These are phyloP conservation scores for Mycetomoellerius zeteki DNA, from an alignment of 1,140 invertebrate species.

Conservation along the genomic window DNA sequence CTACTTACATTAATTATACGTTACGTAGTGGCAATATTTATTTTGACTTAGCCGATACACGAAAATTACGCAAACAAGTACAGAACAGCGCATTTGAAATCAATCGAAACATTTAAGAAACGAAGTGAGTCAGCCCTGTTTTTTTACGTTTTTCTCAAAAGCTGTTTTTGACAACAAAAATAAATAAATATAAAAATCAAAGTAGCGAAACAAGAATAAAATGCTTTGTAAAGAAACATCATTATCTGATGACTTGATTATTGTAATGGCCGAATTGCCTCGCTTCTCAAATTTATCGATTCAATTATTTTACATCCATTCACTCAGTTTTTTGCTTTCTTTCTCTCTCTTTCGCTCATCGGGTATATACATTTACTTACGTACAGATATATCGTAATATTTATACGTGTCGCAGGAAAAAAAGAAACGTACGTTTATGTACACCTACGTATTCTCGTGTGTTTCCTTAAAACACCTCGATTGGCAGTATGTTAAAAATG, in stretches of 20 bases:
- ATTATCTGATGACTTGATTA: neutral
- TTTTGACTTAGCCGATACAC: slow-evolving; percentile 61
- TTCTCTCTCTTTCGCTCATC: slow-evolving; percentile 10
- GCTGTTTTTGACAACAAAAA: neutral
- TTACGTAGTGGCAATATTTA: slow-evolving; percentile 58
- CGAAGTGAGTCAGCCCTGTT: slow-evolving; percentile 63
- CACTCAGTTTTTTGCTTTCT: slow-evolving; percentile 4
- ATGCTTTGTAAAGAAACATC: neutral
- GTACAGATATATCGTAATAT: slow-evolving; percentile 67
- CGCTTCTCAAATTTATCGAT: slow-evolving; percentile 28
- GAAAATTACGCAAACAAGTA: slow-evolving; percentile 76
- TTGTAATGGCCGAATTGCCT: neutral
- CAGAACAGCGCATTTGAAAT: slow-evolving; percentile 78
- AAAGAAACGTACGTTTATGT: slow-evolving; percentile 66
- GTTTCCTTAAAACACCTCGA: slow-evolving; percentile 73
- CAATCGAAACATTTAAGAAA: slow-evolving; percentile 65
- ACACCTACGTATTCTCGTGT: slow-evolving; percentile 73
- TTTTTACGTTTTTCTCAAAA: neutral
- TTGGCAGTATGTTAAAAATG: slow-evolving; percentile 83
- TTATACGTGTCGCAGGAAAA: slow-evolving; percentile 68
- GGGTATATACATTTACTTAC: slow-evolving; percentile 79
- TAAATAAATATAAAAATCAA: neutral
- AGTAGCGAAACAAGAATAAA: neutral
- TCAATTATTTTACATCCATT: slow-evolving; percentile 16
- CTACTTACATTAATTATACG: slow-evolving; percentile 59